Evolutionary conservation across 2,797 vertebrate species (phyloP).

Genomic region (Sarcophilus harrisii): DNA sequence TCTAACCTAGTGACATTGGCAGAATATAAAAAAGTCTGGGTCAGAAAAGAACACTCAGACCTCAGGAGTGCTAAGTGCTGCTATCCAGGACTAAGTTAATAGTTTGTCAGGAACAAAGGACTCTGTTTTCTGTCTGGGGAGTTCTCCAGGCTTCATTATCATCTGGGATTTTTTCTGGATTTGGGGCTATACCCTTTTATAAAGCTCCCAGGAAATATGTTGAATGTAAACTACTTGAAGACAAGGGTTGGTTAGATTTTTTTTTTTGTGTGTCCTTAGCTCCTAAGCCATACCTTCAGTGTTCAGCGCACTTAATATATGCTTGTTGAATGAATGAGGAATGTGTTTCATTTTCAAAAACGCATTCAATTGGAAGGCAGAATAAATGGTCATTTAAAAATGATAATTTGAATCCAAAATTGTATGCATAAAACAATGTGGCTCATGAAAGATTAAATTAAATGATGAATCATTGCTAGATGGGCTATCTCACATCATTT

Average conservation of each 20-base stretch:
- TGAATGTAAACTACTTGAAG: not conserved
- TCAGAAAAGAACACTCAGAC: not conserved
- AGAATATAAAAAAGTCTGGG: not conserved
- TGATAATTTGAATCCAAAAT: constrained; percentile 56
- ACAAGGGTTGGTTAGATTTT: not conserved
- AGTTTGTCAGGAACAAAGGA: not conserved
- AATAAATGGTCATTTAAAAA: constrained; percentile 63
- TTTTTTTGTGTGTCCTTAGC: not conserved
- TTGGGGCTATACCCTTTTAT: not conserved
- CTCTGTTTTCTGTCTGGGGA: not conserved
- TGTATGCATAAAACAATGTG: constrained; percentile 26
- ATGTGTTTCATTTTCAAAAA: not conserved
- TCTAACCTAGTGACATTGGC: not conserved
- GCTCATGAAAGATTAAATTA: not conserved
- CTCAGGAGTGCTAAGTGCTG: not conserved
- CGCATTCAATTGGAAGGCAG: not conserved
- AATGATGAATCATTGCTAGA: not conserved
- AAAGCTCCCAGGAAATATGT: not conserved
- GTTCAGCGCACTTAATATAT: not conserved
- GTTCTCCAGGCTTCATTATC: not conserved
- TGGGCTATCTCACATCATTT: not conserved
- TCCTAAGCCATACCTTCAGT: not conserved
- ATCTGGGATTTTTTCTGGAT: not conserved
- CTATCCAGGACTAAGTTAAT: not conserved
- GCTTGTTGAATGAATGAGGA: not conserved